Evolutionary conservation across 2,113 vertebrate genomes (phyloP).

Genomic region (Prunella himalayana): DNA sequence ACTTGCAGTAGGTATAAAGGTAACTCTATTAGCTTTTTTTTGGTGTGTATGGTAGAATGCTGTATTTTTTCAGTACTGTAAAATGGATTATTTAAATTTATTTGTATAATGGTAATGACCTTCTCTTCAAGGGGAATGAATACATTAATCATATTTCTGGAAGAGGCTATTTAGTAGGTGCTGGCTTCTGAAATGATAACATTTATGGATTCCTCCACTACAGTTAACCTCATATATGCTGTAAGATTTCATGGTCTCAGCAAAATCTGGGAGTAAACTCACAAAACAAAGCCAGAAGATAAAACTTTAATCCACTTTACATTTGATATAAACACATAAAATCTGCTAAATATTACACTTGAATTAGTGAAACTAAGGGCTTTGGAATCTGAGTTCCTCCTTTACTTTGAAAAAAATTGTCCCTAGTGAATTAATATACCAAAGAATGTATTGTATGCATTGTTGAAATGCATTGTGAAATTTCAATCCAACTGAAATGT

Average conservation of each 20-base stretch:
- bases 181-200: not conserved
- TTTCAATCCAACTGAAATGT: slow-evolving; percentile 28
- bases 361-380: not conserved
- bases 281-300: not conserved
- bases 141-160: not conserved
- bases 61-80: not conserved
- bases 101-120: not conserved
- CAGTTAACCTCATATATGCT: not conserved
- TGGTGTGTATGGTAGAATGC: not conserved
- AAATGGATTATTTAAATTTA: not conserved
- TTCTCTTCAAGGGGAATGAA: not conserved
- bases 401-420: not conserved
- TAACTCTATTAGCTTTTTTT: not conserved
- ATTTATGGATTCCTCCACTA: not conserved
- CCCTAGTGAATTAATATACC: slow-evolving; percentile 25
- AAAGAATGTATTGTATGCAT: slow-evolving; percentile 53
- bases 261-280: not conserved
- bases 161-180: not conserved
- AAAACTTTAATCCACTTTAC: not conserved
- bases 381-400: not conserved
- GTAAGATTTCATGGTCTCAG: not conserved
- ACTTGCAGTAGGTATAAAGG: not conserved
- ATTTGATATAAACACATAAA: not conserved
- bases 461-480: slow-evolving; percentile 50
- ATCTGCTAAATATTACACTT: slow-evolving; percentile 15